These are phyloP conservation scores for Serranus cabrilla DNA, from an alignment of 2,797 vertebrate species.

Conservation along the genomic window DNA sequence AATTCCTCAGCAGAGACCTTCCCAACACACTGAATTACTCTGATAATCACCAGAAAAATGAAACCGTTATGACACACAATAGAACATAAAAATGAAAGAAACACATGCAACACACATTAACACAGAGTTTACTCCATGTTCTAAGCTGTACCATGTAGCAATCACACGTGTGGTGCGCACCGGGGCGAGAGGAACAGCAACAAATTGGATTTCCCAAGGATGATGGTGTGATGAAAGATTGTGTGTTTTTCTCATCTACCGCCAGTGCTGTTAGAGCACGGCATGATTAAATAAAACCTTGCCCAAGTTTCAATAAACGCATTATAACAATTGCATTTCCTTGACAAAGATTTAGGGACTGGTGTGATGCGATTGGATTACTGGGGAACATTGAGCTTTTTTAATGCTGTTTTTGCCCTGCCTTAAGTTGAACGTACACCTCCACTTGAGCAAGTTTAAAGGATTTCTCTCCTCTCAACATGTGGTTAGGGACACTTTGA, in stretches of 20 bases:
- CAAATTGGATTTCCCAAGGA: conserved; percentile 87
- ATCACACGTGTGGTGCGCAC: conserved; percentile 69
- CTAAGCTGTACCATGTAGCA: conserved; percentile 59
- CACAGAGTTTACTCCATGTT: conserved; percentile 65
- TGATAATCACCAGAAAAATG: conserved; percentile 58
- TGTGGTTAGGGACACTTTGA: conserved; percentile 74
- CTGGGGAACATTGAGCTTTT: conserved; percentile 86
- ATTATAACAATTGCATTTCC: conserved; percentile 90
- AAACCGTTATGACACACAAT: conserved; percentile 60
- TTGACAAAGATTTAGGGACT: conserved; percentile 92
- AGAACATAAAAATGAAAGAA: conserved; percentile 39
- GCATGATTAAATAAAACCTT: conserved; percentile 89
- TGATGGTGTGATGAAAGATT: conserved; percentile 90
- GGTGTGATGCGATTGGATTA: conserved; percentile 90
- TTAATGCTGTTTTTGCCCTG: conserved; percentile 84
- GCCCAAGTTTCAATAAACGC: conserved; percentile 90
- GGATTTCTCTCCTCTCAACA: conserved; percentile 75
- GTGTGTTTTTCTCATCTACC: conserved; percentile 89
- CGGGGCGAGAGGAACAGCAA: conserved; percentile 73
- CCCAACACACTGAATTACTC: conserved; percentile 53
- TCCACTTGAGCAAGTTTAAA: conserved; percentile 74
- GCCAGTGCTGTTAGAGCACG: conserved; percentile 84
- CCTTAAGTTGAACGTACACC: conserved; percentile 79
- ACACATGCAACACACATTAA: conserved; percentile 58
- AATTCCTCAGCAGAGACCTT: conserved; percentile 24